These are phyloP conservation scores for Pardosa pseudoannulata DNA, from an alignment of 2,888 invertebrate species.

Conservation along the genomic window DNA sequence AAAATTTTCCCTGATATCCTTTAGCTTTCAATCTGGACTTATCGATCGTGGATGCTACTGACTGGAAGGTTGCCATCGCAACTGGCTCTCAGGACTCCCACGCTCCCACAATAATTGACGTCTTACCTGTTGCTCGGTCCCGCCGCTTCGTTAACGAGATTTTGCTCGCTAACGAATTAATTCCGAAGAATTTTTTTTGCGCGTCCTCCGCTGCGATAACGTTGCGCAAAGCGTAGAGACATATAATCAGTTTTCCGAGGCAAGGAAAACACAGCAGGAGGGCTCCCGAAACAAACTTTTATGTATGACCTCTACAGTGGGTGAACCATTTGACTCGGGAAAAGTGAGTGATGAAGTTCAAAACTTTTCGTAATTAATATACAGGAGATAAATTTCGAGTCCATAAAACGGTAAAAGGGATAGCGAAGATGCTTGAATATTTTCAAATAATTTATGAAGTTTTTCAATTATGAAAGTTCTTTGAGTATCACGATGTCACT, in stretches of 20 bases:
- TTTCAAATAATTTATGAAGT: too few relatives aligned
- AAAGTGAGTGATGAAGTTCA: neutral
- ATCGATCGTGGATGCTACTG: slow-evolving; percentile 60
- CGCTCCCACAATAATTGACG: slow-evolving; percentile 54
- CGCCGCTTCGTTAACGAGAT: slow-evolving; percentile 47
- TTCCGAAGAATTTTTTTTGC: slow-evolving; percentile 18
- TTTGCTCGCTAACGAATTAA: slow-evolving; percentile 62
- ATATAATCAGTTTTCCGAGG: slow-evolving; percentile 7
- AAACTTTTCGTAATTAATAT: slow-evolving; percentile 1
- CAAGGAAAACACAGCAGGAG: neutral
- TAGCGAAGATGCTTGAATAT: neutral
- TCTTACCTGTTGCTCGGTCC: slow-evolving; percentile 56
- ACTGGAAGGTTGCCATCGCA: slow-evolving; percentile 59
- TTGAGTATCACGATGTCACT: too few relatives aligned
- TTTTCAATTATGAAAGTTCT: too few relatives aligned
- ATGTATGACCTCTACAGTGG: neutral
- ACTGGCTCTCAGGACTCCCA: slow-evolving; percentile 53
- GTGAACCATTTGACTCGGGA: neutral
- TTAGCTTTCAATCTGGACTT: slow-evolving; percentile 62
- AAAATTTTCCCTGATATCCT: slow-evolving; percentile 47
- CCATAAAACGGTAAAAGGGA: neutral
- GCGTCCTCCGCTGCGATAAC: neutral
- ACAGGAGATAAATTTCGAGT: neutral
- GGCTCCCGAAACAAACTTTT: neutral
- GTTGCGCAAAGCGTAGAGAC: neutral